Evolutionary conservation across 2,113 vertebrate species (phyloP).

Genomic region (Catharus minimus): DNA sequence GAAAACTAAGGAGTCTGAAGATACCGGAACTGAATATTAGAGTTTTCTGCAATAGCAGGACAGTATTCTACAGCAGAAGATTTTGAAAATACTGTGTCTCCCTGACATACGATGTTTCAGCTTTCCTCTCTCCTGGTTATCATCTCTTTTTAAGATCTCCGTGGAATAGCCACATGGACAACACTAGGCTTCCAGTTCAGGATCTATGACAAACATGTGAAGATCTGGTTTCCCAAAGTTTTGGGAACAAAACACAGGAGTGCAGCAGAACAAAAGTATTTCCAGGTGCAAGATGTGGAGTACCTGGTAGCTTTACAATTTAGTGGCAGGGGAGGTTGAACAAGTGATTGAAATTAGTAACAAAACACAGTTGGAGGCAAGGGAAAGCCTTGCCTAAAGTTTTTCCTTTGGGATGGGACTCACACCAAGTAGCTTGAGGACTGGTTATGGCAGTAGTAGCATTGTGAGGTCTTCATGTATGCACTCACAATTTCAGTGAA

Average conservation of each 20-base stretch:
- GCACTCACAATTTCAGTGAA: neutral
- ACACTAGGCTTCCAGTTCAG: neutral
- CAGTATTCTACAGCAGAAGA: neutral
- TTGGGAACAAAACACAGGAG: neutral
- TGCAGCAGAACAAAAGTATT: neutral
- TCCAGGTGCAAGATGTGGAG: neutral
- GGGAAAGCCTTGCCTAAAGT: neutral
- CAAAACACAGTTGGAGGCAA: neutral
- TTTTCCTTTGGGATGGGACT: neutral
- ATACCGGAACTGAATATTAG: neutral
- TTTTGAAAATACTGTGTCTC: neutral
- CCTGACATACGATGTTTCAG: neutral
- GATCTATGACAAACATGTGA: neutral
- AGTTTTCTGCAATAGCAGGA: neutral
- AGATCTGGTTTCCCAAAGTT: neutral
- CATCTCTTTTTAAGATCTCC: neutral
- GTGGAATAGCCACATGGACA: neutral
- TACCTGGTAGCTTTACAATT: neutral
- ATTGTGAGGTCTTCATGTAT: neutral
- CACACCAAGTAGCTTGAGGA: neutral
- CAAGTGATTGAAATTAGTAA: neutral
- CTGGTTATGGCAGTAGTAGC: neutral
- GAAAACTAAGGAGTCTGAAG: neutral
- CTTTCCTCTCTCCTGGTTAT: neutral
- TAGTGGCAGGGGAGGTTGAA: neutral